Percentiles rank a stretch among this genome's conserved stretches.
Conservation (phyloP, 1,140 invertebrate species). For the Lepidotrigona ventralis region DNA sequence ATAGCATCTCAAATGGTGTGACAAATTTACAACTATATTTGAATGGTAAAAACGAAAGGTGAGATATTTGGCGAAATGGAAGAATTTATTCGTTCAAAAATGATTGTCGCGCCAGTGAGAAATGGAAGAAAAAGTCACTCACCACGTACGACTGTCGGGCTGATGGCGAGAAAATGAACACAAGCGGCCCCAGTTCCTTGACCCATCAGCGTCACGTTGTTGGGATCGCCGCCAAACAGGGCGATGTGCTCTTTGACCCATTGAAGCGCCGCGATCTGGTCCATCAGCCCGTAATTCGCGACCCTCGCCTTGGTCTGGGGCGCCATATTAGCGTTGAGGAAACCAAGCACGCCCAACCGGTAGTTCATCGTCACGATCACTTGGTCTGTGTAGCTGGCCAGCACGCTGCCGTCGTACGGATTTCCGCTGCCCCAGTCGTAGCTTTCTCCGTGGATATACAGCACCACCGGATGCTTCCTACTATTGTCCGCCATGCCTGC, state of each 20-base stretch:
- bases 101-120: too few relatives aligned
- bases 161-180: conserved; percentile 97
- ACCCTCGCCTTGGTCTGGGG: conserved; percentile 89
- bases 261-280: conserved; percentile 94
- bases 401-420: conserved; percentile 95
- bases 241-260: conserved; percentile 96
- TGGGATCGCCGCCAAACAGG: conserved; percentile 93
- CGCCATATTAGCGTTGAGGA: conserved; percentile 91
- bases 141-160: conserved; percentile 94
- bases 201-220: conserved; percentile 94
- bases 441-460: conserved; percentile 97
- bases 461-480: conserved; percentile 90
- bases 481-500: conserved; percentile 78
- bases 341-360: conserved; percentile 95
- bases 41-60: too few relatives aligned
- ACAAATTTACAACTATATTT: too few relatives aligned
- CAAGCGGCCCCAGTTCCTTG: conserved; percentile 97
- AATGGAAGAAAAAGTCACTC: conserved; percentile 53
- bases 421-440: conserved; percentile 97
- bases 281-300: conserved; percentile 96
- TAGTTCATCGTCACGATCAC: conserved; percentile 98
- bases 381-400: conserved; percentile 94
- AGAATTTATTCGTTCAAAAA: too few relatives aligned
- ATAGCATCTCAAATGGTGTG: too few relatives aligned
- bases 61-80: too few relatives aligned